Percentiles rank a stretch among this genome's conserved stretches.
Conservation (phyloP, 92 coral and sea anemone genomes). For the Siderastrea siderea region DNA sequence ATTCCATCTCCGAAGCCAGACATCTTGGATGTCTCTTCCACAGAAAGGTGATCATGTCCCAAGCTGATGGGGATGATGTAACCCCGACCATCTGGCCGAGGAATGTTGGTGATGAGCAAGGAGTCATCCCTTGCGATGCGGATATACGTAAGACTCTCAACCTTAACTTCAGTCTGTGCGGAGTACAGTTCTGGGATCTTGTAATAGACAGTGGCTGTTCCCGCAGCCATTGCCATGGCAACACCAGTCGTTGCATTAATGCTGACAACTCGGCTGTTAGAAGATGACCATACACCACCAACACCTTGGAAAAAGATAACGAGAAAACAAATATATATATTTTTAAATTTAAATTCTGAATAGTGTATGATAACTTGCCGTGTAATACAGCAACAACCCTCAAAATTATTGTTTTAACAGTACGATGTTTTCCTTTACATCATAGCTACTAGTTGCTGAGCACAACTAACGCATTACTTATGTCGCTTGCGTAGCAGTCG, state of each 20-base stretch:
- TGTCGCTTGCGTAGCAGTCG: too few species aligned
- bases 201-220: slow-evolving; percentile 85
- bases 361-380: too few species aligned
- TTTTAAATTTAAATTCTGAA: background rate
- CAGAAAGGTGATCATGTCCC: slow-evolving; percentile 65
- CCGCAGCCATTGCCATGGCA: slow-evolving; percentile 91
- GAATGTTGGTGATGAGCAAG: slow-evolving; percentile 68
- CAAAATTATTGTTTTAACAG: too few species aligned
- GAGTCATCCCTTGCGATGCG: slow-evolving; percentile 54
- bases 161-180: slow-evolving; percentile 92
- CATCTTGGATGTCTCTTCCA: slow-evolving; percentile 43
- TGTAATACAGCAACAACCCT: too few species aligned
- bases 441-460: too few species aligned
- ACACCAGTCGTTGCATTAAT: slow-evolving; percentile 85
- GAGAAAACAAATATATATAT: background rate
- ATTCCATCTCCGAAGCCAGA: slow-evolving; percentile 65
- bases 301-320: slow-evolving; percentile 62
- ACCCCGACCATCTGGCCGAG: slow-evolving; percentile 71
- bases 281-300: slow-evolving; percentile 93
- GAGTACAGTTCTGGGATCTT: slow-evolving; percentile 85
- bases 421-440: too few species aligned
- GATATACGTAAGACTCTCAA: slow-evolving; percentile 78
- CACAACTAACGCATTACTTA: too few species aligned
- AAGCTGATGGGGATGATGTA: slow-evolving; percentile 80
- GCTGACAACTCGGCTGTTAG: slow-evolving; percentile 83